These are phyloP conservation scores for Aleadryas rufinucha DNA, from an alignment of 2,113 vertebrate genomes.

Conservation along the genomic window DNA sequence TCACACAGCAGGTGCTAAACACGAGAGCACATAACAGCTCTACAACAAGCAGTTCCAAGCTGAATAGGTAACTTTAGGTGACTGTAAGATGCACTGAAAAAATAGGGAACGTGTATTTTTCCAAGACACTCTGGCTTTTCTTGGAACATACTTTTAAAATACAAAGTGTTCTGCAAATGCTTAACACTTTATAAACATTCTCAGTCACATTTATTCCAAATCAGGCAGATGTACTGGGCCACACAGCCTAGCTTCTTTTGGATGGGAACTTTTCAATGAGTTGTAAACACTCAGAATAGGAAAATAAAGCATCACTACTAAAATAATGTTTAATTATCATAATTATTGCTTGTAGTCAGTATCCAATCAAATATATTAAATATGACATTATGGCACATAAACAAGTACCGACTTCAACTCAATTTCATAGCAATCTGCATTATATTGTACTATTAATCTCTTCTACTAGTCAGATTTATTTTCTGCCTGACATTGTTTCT, in stretches of 20 bases:
- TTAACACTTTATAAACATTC: slow-evolving; percentile 22
- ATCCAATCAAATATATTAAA: not conserved
- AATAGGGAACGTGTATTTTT: not conserved
- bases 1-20: not conserved
- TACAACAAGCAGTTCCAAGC: not conserved
- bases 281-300: not conserved
- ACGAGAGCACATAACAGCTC: not conserved
- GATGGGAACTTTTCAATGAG: not conserved
- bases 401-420: not conserved
- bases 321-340: not conserved
- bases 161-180: not conserved
- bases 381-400: not conserved
- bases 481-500: slow-evolving; percentile 5
- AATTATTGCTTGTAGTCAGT: not conserved
- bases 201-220: not conserved
- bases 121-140: not conserved
- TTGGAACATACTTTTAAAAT: not conserved
- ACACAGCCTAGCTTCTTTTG: not conserved
- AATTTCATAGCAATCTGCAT: not conserved
- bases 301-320: not conserved
- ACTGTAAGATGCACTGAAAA: not conserved
- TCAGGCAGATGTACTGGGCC: not conserved
- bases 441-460: not conserved
- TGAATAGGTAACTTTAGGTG: not conserved
- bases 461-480: not conserved